These are phyloP conservation scores for Cephonodes hylas DNA, from an alignment of 2,888 invertebrate species.

Conservation along the genomic window DNA sequence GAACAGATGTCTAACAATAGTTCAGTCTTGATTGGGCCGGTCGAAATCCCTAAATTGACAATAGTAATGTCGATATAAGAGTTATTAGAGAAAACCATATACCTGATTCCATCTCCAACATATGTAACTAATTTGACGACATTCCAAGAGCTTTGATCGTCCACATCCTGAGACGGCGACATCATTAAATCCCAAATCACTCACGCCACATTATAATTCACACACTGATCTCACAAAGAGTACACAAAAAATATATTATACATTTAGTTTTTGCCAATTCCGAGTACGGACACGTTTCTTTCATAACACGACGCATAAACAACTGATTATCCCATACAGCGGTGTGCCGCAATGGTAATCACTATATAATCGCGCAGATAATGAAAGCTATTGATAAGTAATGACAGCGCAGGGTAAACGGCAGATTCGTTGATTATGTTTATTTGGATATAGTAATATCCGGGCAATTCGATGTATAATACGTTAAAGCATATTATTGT, in stretches of 20 bases:
- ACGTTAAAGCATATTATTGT: neutral
- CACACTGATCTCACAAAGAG: neutral
- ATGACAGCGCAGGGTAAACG: constrained; percentile 10
- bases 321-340: constrained; percentile 44
- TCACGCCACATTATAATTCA: neutral
- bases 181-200: constrained; percentile 18
- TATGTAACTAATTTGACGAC: constrained; percentile 32
- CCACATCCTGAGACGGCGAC: constrained; percentile 26
- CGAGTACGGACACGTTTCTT: constrained; percentile 12
- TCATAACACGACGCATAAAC: constrained; percentile 36
- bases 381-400: constrained; percentile 32
- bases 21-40: too few species aligned
- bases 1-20: too few species aligned
- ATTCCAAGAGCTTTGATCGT: constrained; percentile 37
- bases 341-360: constrained; percentile 34
- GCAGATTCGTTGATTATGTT: neutral
- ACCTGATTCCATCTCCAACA: constrained; percentile 45
- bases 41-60: too few species aligned
- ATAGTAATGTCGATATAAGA: neutral
- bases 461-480: neutral
- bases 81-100: constrained; percentile 14
- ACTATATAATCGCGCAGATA: constrained; percentile 44
- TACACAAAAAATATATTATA: neutral
- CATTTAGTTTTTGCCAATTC: neutral
- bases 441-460: neutral